Conservation (phyloP, 2,113 vertebrate genomes). For the Macquaria ambigua region DNA sequence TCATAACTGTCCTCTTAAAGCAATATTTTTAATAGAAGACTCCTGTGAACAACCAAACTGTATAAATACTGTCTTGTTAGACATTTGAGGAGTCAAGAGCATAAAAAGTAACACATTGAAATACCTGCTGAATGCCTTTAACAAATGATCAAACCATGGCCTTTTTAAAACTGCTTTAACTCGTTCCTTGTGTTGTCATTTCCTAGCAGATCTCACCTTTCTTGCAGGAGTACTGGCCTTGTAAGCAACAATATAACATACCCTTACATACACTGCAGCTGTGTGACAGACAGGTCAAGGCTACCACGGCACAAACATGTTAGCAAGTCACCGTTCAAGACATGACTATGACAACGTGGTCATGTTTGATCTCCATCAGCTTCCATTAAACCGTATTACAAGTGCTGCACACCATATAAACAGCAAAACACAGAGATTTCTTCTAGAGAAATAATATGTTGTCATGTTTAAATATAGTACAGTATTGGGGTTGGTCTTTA, state of each 20-base stretch:
- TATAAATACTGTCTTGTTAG: background rate
- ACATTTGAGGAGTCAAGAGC: conserved; percentile 2
- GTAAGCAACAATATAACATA: conserved; percentile 5
- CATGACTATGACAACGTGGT: background rate
- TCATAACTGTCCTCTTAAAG: background rate
- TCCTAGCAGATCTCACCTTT: background rate
- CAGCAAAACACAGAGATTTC: background rate
- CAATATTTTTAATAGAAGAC: background rate
- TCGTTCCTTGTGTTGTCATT: background rate
- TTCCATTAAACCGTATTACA: background rate
- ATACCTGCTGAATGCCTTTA: background rate
- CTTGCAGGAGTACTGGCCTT: conserved; percentile 10
- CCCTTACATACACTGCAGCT: conserved; percentile 5
- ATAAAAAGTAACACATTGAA: background rate
- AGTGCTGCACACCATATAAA: background rate
- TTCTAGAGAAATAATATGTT: conserved; percentile 3
- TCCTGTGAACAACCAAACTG: background rate
- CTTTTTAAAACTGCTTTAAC: conserved; percentile 1
- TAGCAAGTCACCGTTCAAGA: background rate
- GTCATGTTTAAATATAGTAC: conserved; percentile 17
- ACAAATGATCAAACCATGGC: background rate
- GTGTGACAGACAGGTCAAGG: background rate
- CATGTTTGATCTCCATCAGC: background rate
- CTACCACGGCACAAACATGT: background rate
- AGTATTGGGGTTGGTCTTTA: conserved; percentile 21